phyloP scores from a whole-genome alignment of 2,888 invertebrate genomes.

The Mylabris sibirica region DNA sequence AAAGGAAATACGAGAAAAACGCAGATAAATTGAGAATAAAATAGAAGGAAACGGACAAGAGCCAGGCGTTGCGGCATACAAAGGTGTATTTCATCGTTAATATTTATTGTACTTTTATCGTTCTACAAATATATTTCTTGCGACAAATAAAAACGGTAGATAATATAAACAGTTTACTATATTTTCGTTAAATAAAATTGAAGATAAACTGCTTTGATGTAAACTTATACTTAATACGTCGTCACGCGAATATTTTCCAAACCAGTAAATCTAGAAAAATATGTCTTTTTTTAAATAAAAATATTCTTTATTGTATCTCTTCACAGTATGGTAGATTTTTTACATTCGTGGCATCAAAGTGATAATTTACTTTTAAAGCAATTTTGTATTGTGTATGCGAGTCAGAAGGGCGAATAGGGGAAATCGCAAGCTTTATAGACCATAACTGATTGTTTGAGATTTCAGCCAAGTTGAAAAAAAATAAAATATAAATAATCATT shows the following conservation, averaged over 20 bases:
- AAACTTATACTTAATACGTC: too few relatives aligned
- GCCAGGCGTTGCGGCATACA: background rate
- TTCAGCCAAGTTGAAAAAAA: background rate
- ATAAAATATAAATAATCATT: background rate
- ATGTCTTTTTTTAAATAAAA: background rate
- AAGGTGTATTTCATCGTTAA: conserved; percentile 24
- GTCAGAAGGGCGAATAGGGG: too few relatives aligned
- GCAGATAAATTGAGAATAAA: background rate
- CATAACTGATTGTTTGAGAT: conserved; percentile 13
- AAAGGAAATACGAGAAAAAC: background rate
- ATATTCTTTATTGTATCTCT: background rate
- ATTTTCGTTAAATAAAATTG: background rate
- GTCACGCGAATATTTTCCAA: background rate
- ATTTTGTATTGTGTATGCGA: conserved; percentile 10
- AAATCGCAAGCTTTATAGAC: conserved; percentile 15
- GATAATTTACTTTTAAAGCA: conserved; percentile 15
- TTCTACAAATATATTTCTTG: conserved; percentile 19
- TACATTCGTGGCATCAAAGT: conserved; percentile 3
- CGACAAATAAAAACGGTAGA: background rate
- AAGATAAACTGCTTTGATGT: background rate
- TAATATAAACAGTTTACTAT: background rate
- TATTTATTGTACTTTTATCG: conserved; percentile 28
- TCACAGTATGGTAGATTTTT: background rate
- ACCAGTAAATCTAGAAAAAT: background rate
- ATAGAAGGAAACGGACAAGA: background rate